Base-by-base conservation (phyloP, 2,113 vertebrate genomes). In the Ceratotherium simum region DNA sequence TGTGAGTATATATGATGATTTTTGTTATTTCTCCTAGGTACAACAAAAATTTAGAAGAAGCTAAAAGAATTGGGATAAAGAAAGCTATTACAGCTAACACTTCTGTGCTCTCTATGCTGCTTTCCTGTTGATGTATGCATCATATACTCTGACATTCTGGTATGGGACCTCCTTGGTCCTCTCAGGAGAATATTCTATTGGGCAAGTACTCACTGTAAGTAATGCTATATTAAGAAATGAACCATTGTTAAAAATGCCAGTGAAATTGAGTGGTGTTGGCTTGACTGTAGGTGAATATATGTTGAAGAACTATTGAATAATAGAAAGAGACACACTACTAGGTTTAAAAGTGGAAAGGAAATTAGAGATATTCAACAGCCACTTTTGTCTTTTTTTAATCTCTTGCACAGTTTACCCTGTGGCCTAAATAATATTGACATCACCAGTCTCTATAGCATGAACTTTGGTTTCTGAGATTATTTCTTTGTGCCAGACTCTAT, bases 101-200 rank as follows among this genome's bases (percentile, higher is more conserved):
- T 65, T 99, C 99, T 33, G 82, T 99, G 0, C 99, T n/a, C n/a
- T n/a, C n/a, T n/a, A 99, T 31, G 62, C 99, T 18, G 98, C 99
- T 27, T 98, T 99, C 65, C 99, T 99, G 67, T 36, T 99, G 8
- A 98, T 99, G 42, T 99, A 99, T 97, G 99, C 97, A 56, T 98
- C 98, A 1, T 99, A 99, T 64, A 99, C 99, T 0, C 98, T 99
- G 98, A 99, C 98, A 0, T 99, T 99, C 98, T 99, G 99, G 99
- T 99, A 99, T 4, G 99, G 99, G 92, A 99, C 99, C 42, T 97
- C 98, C 31, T 96, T 98, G 84, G 99, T 99, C 42, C 98, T 99
- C 48, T 87, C 96, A 8, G 23, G 82, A 2, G 97, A 98, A 64
- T 99, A 99, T 94, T 36, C 98, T 46, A 99, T 99, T 20, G 99